Percentiles rank a stretch among this genome's conserved stretches.
phyloP scores from a whole-genome alignment of 1,140 invertebrate species.

The Chlorops oryzae region DNA sequence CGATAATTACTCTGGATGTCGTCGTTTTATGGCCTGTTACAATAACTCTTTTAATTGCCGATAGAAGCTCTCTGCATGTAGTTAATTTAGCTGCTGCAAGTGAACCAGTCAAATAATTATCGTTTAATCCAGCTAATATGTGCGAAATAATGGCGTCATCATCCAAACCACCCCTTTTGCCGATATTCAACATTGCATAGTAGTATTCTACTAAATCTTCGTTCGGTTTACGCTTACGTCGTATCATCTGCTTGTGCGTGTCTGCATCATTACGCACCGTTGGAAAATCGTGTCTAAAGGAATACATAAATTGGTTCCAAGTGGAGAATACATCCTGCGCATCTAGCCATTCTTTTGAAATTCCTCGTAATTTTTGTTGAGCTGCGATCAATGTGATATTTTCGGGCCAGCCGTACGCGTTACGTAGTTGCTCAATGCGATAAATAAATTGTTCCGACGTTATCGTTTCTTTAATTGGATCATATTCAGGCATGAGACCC shows the following conservation, averaged over 20 bases:
- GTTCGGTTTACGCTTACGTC: neutral
- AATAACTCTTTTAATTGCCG: too few relatives aligned
- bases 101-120: neutral
- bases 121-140: neutral
- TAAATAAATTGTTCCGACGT: neutral
- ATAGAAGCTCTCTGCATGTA: neutral
- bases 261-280: neutral
- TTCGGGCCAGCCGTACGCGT: neutral
- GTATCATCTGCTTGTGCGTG: neutral
- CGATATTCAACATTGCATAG: slow-evolving; percentile 3
- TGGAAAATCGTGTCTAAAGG: neutral
- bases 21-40: too few relatives aligned
- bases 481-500: slow-evolving; percentile 4
- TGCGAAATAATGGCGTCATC: neutral
- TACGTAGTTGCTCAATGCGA: neutral
- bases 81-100: neutral
- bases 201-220: slow-evolving; percentile 1
- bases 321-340: neutral
- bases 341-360: slow-evolving; percentile 6
- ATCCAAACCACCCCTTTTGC: neutral
- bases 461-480: neutral
- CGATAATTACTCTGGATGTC: too few relatives aligned
- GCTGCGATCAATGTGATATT: neutral
- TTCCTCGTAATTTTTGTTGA: neutral
- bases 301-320: neutral